These are phyloP conservation scores for Australoheros scitulus DNA, from an alignment of 2,113 vertebrate species.

Conservation along the genomic window DNA sequence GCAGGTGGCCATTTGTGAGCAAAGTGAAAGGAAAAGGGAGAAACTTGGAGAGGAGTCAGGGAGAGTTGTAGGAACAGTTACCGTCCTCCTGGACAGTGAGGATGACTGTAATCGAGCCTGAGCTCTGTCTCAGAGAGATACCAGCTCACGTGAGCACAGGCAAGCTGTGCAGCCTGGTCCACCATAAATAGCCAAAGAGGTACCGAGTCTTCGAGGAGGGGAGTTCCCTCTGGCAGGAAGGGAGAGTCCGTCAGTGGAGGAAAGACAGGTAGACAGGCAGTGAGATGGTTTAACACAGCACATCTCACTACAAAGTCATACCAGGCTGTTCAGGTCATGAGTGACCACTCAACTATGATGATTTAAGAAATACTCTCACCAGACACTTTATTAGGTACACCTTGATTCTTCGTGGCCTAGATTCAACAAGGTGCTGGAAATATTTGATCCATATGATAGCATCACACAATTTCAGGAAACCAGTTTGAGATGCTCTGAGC, in stretches of 20 bases:
- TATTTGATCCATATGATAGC: no score
- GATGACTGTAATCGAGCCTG: conserved; percentile 79
- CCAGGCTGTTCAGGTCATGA: no score
- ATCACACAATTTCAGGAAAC: no score
- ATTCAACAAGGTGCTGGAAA: no score
- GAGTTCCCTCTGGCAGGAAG: not conserved
- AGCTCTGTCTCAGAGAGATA: not conserved
- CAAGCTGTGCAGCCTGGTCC: not conserved
- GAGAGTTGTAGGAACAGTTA: conserved; percentile 26
- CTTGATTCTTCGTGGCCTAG: no score
- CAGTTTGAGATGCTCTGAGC: no score
- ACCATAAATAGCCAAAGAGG: conserved; percentile 44
- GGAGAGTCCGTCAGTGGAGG: conserved; percentile 54
- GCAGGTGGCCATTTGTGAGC: conserved; percentile 12
- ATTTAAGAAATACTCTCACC: no score
- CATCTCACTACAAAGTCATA: no score
- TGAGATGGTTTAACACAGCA: conserved; percentile 23
- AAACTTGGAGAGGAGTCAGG: conserved; percentile 11
- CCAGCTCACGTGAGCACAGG: not conserved
- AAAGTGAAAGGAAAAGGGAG: not conserved
- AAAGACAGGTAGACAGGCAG: not conserved
- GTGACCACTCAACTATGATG: no score
- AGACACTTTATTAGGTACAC: no score
- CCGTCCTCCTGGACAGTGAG: conserved; percentile 79
- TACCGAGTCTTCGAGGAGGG: conserved; percentile 75